These are phyloP conservation scores for Bombus sylvicola DNA, from an alignment of 1,140 invertebrate species.

Conservation along the genomic window DNA sequence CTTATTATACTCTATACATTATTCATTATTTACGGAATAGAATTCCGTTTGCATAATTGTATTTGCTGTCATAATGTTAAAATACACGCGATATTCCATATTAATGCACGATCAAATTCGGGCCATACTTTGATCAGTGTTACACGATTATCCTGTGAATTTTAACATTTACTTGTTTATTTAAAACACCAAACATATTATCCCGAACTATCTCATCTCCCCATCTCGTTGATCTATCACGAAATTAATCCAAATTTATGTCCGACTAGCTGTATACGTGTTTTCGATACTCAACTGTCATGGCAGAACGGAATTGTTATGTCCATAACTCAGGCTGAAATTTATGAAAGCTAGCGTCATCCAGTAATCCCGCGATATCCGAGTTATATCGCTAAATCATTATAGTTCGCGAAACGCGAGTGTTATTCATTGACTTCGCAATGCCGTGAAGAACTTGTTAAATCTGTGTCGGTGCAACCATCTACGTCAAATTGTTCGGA, in stretches of 20 bases:
- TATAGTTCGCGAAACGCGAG: conserved; percentile 44
- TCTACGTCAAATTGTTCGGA: conserved; percentile 6
- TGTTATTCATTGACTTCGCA: conserved; percentile 30
- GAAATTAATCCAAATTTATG: no score
- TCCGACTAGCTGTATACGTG: no score
- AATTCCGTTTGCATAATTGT: neutral
- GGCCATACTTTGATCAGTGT: neutral
- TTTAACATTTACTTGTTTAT: neutral
- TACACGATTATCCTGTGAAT: neutral
- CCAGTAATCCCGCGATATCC: conserved; percentile 43
- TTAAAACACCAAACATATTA: neutral
- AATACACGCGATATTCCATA: neutral
- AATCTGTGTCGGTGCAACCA: neutral
- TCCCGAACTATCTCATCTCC: neutral
- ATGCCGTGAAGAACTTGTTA: conserved; percentile 10
- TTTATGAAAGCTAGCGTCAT: conserved; percentile 45
- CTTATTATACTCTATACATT: neutral
- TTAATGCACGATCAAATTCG: neutral
- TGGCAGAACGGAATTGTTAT: no score
- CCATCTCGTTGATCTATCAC: no score
- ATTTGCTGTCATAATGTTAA: neutral
- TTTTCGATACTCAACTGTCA: no score
- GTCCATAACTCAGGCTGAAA: conserved; percentile 34
- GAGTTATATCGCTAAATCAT: conserved; percentile 57
- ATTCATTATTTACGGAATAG: neutral